phyloP scores from a whole-genome alignment of 2,888 invertebrate species.

The Folsomia candida region DNA sequence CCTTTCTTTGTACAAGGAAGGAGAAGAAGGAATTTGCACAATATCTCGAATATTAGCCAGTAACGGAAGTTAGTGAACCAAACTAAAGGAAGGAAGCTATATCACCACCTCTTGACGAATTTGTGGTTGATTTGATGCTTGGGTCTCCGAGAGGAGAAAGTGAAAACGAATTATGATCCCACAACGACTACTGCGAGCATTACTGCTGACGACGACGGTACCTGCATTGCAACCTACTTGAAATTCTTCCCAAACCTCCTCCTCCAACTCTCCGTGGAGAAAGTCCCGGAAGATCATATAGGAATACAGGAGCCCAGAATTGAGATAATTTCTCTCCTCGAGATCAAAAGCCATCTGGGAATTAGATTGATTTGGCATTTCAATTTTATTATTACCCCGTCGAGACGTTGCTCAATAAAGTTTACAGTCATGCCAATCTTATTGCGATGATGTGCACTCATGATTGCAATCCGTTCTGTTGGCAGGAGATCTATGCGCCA shows the following conservation, averaged over 20 bases:
- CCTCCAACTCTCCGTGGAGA: background rate
- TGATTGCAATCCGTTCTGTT: background rate
- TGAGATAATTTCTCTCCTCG: conserved; percentile 15
- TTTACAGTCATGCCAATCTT: background rate
- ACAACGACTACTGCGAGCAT: background rate
- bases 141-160: background rate
- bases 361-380: conserved; percentile 23
- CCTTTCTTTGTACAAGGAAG: too few relatives aligned
- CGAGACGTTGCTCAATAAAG: background rate
- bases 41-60: background rate
- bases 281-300: background rate
- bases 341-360: conserved; percentile 20
- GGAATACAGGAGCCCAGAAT: background rate
- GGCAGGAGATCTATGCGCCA: background rate
- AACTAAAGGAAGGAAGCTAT: background rate
- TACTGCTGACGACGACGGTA: too few relatives aligned
- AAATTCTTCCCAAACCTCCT: background rate
- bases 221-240: too few relatives aligned
- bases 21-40: background rate
- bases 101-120: background rate
- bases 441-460: background rate
- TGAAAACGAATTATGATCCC: background rate
- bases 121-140: background rate
- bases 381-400: conserved; percentile 20
- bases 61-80: background rate